phyloP scores from a whole-genome alignment of 2,797 vertebrate species.

The Intellagama lesueurii region DNA sequence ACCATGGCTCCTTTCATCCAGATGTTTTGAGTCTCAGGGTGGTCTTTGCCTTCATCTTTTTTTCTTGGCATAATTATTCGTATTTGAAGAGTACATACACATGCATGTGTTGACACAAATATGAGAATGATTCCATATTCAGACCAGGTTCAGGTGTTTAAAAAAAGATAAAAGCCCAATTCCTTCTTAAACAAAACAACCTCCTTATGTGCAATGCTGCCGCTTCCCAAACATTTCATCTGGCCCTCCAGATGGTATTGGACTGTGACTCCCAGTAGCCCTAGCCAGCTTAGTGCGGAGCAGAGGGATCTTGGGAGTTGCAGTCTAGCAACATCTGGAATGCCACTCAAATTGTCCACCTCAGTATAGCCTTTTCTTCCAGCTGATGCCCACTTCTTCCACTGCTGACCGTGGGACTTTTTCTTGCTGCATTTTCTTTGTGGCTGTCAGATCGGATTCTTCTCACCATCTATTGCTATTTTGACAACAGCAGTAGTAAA shows the following conservation, averaged over 20 bases:
- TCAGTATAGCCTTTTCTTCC: not conserved
- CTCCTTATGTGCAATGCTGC: too few relatives aligned
- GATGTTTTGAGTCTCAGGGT: not conserved
- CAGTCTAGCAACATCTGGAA: not conserved
- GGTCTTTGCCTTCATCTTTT: not conserved
- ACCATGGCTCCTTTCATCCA: not conserved
- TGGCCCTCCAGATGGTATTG: too few relatives aligned
- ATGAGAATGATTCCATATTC: not conserved
- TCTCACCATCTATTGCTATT: not conserved
- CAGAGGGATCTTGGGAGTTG: too few relatives aligned
- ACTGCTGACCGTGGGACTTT: not conserved
- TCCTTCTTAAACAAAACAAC: not conserved
- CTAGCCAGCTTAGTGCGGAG: too few relatives aligned
- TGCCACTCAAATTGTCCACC: not conserved
- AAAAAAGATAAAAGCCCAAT: not conserved
- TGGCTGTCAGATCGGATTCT: not conserved
- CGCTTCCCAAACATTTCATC: too few relatives aligned
- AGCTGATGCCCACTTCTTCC: not conserved
- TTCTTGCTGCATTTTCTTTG: not conserved
- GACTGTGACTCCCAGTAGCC: too few relatives aligned
- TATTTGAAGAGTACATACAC: too few relatives aligned
- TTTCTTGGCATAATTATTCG: not conserved
- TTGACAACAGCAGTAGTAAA: not conserved
- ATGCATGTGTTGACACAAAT: not conserved
- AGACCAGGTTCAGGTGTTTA: not conserved